These are phyloP conservation scores for Pantala flavescens DNA, from an alignment of 1,140 invertebrate genomes.

Conservation along the genomic window DNA sequence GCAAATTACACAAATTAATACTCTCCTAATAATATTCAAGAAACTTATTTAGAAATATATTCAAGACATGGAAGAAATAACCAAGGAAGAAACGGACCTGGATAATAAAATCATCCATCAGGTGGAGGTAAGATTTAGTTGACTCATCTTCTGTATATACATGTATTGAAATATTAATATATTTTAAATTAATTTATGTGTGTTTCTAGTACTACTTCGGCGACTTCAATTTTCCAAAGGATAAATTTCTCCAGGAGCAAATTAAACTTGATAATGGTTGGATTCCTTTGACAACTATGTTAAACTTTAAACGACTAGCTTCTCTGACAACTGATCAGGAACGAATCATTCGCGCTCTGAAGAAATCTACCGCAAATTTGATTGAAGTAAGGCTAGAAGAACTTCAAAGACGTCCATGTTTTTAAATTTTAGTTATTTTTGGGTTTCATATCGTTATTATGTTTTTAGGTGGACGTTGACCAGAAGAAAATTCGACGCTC, in stretches of 20 bases:
- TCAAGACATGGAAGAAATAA: too few species aligned
- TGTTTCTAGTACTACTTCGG: constrained; percentile 63
- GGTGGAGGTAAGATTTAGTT: neutral
- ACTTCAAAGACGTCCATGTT: neutral
- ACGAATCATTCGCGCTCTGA: constrained; percentile 61
- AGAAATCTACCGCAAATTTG: constrained; percentile 60
- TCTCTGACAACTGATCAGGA: constrained; percentile 54
- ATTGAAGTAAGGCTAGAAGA: constrained; percentile 46
- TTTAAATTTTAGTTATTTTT: neutral
- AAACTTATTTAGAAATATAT: too few species aligned
- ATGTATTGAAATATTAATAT: neutral
- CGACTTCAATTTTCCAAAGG: constrained; percentile 76
- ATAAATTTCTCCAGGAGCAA: constrained; percentile 81
- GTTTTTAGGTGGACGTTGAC: constrained; percentile 57
- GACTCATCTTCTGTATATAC: neutral
- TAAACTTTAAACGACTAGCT: constrained; percentile 81
- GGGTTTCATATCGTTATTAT: neutral
- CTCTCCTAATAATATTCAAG: too few species aligned
- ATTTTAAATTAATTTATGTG: constrained; percentile 15
- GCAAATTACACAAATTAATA: too few species aligned
- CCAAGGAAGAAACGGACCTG: neutral
- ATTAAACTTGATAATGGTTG: constrained; percentile 79
- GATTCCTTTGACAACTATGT: constrained; percentile 71
- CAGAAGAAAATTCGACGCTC: constrained; percentile 69
- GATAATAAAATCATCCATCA: neutral